phyloP scores from a whole-genome alignment of 2,888 invertebrate genomes.

The Drosophila bunnanda region DNA sequence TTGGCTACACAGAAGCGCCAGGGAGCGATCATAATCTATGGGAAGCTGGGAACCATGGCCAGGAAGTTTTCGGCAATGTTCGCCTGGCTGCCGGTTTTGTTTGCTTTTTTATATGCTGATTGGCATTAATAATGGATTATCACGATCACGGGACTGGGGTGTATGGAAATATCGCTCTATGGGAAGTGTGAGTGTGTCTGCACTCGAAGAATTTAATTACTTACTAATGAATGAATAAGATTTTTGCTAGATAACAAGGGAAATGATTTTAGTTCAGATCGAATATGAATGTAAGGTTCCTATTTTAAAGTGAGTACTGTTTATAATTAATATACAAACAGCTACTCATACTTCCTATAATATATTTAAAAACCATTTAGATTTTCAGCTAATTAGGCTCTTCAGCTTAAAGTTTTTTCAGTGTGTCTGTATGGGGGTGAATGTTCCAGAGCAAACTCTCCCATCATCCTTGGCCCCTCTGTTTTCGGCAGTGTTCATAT shows the following conservation, averaged over 20 bases:
- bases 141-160: slow-evolving; percentile 76
- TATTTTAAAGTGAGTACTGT: too few relatives aligned
- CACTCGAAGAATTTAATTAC: slow-evolving; percentile 16
- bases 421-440: slow-evolving; percentile 11
- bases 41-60: slow-evolving; percentile 52
- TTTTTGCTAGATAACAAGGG: background rate
- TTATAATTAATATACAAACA: background rate
- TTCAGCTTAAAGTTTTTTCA: background rate
- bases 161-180: slow-evolving; percentile 81
- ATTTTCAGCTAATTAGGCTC: background rate
- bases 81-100: slow-evolving; percentile 26
- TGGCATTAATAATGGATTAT: slow-evolving; percentile 85
- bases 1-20: slow-evolving; percentile 62
- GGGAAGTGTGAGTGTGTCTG: slow-evolving; percentile 45
- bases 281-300: background rate
- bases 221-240: background rate
- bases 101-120: slow-evolving; percentile 82
- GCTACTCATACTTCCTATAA: background rate
- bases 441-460: slow-evolving; percentile 36
- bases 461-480: slow-evolving; percentile 30
- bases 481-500: slow-evolving; percentile 70
- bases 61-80: slow-evolving; percentile 35
- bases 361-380: background rate
- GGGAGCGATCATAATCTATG: slow-evolving; percentile 76
- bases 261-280: too few relatives aligned